A percentile compares a stretch with the other conserved stretches of the same genome.
Evolutionary conservation across 2,113 vertebrate species (phyloP).

Genomic region (Holacanthus passer): DNA sequence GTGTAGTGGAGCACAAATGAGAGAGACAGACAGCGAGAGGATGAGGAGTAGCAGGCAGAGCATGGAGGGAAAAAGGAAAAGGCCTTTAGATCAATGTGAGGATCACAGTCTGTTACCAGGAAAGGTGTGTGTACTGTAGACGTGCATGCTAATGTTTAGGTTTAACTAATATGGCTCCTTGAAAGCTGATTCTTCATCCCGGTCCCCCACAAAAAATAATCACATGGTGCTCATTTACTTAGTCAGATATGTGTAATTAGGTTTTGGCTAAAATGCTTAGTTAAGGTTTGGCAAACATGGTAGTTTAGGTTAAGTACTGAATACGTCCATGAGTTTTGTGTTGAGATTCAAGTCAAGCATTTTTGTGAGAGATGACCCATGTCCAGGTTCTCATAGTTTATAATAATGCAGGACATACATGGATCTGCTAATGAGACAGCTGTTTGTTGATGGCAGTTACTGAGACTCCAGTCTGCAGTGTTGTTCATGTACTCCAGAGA

Average conservation of each 20-base stretch:
- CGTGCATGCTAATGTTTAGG: constrained; percentile 3
- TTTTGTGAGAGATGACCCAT: too few species aligned
- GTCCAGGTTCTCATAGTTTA: too few species aligned
- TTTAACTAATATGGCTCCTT: not conserved
- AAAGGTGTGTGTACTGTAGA: not conserved
- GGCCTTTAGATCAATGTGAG: constrained; percentile 7
- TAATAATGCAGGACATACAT: too few species aligned
- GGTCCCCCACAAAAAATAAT: not conserved
- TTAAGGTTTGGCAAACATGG: too few species aligned
- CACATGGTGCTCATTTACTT: not conserved
- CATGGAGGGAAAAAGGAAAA: not conserved
- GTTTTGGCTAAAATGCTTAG: too few species aligned
- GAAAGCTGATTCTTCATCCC: not conserved
- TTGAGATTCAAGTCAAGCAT: too few species aligned
- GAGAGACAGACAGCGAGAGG: constrained; percentile 10
- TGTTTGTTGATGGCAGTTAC: too few species aligned
- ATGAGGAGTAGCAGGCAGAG: not conserved
- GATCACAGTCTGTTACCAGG: constrained; percentile 18
- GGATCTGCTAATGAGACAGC: too few species aligned
- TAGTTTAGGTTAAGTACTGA: too few species aligned
- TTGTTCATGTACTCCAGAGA: too few species aligned
- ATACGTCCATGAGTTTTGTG: too few species aligned
- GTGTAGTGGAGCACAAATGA: constrained; percentile 35
- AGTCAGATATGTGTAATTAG: not conserved
- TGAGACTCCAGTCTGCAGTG: too few species aligned